A percentile compares a stretch with the other conserved stretches of the same genome.
Conservation (phyloP, 2,797 vertebrate species). For the Mus caroli region DNA sequence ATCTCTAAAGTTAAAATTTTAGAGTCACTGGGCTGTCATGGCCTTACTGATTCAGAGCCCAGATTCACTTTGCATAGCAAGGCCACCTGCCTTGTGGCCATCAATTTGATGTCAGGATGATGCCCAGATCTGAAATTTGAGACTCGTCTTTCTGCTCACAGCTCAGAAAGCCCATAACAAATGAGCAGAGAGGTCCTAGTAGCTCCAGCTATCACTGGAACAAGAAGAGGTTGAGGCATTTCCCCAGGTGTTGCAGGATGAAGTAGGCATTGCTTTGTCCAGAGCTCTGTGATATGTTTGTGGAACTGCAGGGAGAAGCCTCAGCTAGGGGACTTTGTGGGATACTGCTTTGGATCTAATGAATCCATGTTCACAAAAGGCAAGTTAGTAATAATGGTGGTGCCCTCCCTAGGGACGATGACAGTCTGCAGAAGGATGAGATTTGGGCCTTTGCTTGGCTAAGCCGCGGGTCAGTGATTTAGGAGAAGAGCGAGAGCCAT, state of each 20-base stretch:
- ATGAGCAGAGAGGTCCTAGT: not conserved
- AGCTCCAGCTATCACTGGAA: conserved; percentile 25
- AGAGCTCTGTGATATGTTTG: not conserved
- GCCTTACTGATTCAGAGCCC: not conserved
- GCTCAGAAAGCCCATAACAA: conserved; percentile 34
- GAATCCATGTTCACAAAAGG: not conserved
- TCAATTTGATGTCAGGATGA: not conserved
- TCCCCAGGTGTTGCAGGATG: not conserved
- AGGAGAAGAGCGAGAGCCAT: not conserved
- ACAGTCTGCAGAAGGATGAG: not conserved
- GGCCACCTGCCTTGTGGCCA: not conserved
- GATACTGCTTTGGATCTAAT: not conserved
- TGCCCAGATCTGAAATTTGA: not conserved
- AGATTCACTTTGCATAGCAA: not conserved
- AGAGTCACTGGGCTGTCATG: not conserved
- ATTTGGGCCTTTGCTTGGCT: not conserved
- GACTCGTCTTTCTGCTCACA: not conserved
- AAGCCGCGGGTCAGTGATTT: not conserved
- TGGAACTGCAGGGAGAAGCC: not conserved
- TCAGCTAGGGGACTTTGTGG: not conserved
- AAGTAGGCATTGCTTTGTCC: not conserved
- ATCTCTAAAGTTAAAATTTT: not conserved
- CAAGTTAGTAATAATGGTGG: not conserved
- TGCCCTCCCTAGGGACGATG: not conserved
- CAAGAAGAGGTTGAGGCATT: not conserved